Evolutionary conservation across 2,888 invertebrate genomes (phyloP).

Genomic region (Oscheius myriophilus): DNA sequence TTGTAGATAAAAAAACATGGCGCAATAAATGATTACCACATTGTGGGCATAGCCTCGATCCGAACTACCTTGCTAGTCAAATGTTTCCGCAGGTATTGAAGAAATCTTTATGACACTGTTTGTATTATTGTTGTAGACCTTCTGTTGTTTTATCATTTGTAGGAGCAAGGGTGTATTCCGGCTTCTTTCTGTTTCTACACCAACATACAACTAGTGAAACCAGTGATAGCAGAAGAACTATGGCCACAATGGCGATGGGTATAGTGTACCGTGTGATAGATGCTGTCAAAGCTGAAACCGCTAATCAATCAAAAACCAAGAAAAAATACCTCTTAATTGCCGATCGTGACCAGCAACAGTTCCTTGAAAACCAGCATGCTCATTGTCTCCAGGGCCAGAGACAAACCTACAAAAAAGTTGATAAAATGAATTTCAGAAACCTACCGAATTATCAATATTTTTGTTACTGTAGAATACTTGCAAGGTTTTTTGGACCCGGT

Average conservation of each 20-base stretch:
- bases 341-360: constrained; percentile 35
- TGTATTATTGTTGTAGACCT: constrained; percentile 8
- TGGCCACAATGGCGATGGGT: constrained; percentile 13
- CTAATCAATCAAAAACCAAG: background rate
- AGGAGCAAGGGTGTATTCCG: constrained; percentile 4
- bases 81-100: too few species aligned
- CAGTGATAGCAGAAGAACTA: constrained; percentile 5
- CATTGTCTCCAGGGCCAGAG: constrained; percentile 29
- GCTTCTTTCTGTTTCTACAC: background rate
- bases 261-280: constrained; percentile 9
- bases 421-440: background rate
- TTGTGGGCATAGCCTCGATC: too few species aligned
- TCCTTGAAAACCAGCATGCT: constrained; percentile 48
- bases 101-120: too few species aligned
- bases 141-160: constrained; percentile 5
- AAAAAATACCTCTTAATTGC: constrained; percentile 24
- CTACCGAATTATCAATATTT: constrained; percentile 22
- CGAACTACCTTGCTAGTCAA: too few species aligned
- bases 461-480: constrained; percentile 2
- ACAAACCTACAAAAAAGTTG: constrained; percentile 31
- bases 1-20: too few species aligned
- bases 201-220: background rate
- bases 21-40: too few species aligned
- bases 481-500: constrained; percentile 6
- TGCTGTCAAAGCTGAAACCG: constrained; percentile 24